Conservation (phyloP, 2,888 invertebrate genomes). For the Resseliella maxima region DNA sequence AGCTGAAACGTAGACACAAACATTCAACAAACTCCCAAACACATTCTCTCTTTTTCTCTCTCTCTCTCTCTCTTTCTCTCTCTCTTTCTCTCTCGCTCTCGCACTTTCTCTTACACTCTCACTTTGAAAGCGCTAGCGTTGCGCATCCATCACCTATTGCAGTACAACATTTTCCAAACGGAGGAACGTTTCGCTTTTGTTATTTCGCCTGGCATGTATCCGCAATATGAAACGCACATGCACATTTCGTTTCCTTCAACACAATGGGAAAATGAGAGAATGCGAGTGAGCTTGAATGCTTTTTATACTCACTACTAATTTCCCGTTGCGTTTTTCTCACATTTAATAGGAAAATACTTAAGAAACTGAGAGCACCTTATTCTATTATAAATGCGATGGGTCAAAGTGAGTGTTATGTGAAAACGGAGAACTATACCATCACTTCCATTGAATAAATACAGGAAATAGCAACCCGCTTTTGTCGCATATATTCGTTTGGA, state of each 20-base stretch:
- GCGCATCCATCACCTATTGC: not conserved
- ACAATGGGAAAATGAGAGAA: no score
- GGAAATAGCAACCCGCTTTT: not conserved
- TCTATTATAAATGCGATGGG: not conserved
- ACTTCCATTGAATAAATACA: not conserved
- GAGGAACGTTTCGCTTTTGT: not conserved
- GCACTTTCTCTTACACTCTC: not conserved
- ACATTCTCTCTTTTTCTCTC: not conserved
- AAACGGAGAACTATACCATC: not conserved
- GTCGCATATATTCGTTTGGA: not conserved
- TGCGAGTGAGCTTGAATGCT: no score
- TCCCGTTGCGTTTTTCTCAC: not conserved
- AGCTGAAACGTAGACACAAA: not conserved
- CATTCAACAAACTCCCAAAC: not conserved
- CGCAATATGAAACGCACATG: no score
- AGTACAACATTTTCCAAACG: not conserved
- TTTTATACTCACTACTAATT: not conserved
- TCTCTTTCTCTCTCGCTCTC: no score
- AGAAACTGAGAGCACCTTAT: slow-evolving; percentile 14
- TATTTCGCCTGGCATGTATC: not conserved
- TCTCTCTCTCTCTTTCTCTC: no score
- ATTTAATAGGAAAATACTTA: not conserved
- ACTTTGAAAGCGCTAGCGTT: not conserved
- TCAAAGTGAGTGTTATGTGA: not conserved
- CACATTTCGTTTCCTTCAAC: no score